Evolutionary conservation across 2,888 invertebrate genomes (phyloP).

Genomic region (Idaea aversata): DNA sequence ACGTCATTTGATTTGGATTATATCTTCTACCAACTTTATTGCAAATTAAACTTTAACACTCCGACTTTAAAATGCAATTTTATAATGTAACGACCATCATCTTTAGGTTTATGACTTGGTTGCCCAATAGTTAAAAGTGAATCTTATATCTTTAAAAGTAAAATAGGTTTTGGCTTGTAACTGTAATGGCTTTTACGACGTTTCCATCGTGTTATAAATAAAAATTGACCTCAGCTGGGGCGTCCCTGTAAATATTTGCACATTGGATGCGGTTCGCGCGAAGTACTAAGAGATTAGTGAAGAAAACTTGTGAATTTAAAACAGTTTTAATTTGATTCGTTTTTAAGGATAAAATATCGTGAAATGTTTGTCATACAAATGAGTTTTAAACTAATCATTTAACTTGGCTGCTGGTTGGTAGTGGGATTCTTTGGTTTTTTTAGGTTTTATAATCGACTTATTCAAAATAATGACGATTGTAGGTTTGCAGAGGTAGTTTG

Average conservation of each 20-base stretch:
- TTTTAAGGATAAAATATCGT: slow-evolving; percentile 10
- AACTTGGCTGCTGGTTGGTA: not conserved
- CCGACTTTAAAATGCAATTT: slow-evolving; percentile 51
- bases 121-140: slow-evolving; percentile 26
- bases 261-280: slow-evolving; percentile 59
- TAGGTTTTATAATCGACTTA: too few species aligned
- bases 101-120: slow-evolving; percentile 52
- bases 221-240: slow-evolving; percentile 77
- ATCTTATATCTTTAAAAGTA: slow-evolving; percentile 18
- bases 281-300: slow-evolving; percentile 66
- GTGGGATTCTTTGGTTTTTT: too few species aligned
- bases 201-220: slow-evolving; percentile 37
- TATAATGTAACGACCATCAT: slow-evolving; percentile 31
- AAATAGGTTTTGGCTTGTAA: slow-evolving; percentile 24
- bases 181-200: slow-evolving; percentile 28
- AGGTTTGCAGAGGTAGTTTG: too few species aligned
- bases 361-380: slow-evolving; percentile 19
- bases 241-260: slow-evolving; percentile 74
- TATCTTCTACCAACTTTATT: slow-evolving; percentile 35
- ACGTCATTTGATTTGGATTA: slow-evolving; percentile 32
- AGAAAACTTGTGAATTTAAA: slow-evolving; percentile 49
- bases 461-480: too few species aligned
- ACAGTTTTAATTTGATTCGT: slow-evolving; percentile 32
- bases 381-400: slow-evolving; percentile 7
- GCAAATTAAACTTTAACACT: slow-evolving; percentile 52